Evolutionary conservation across 2,113 vertebrate species (phyloP), one percentile per base, ranked within the genome.

Genomic region (Butorides virescens): DNA sequence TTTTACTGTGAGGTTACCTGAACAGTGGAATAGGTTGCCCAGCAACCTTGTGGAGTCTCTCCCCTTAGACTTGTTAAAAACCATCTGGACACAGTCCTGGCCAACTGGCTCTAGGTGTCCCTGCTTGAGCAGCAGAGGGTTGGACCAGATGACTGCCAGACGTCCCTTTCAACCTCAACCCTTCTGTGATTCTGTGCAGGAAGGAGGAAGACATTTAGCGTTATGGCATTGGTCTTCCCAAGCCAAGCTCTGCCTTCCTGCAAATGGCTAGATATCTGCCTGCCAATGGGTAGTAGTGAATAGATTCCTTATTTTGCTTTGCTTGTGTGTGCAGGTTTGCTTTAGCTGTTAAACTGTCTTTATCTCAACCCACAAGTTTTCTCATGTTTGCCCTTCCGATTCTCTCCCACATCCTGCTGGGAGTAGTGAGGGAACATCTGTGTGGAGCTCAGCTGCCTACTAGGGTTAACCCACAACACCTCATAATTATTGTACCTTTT

Each of bases 201-300:
- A 58, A 55, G 58, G 32, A 92, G 42, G 77, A 62, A 58, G 52
- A 30, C 6, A 4, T 47, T 90, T 58, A 87, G 52, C 12, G 10
- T 78, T 75, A 8, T 0, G 1, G 34, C 0, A 0, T 84, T 53
- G 59, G 67, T 37, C 52, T 63, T 70, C 52, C 58, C 47, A 67
- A 42, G 52, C 47, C 72, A 92, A 52, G 58, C 36, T 76, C 68
- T 80, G 36, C 34, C 52, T 56, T 72, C 22, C 80, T 77, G 36
- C 56, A 34, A 75, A 44, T 21, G 13, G 36, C 55, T 44, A 32
- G 18, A 4, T 55, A 62, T 10, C 25, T 71, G 49, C 55, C n/a
- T 61, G 32, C 23, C 0, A 0, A 49, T 13, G 15, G 55, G 71
- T 61, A 61, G 32, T 6, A 61, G 67, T 39, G 46, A 90, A 79